Evolutionary conservation across 2,113 vertebrate genomes (phyloP).

Genomic region (Elgaria multicarinata): DNA sequence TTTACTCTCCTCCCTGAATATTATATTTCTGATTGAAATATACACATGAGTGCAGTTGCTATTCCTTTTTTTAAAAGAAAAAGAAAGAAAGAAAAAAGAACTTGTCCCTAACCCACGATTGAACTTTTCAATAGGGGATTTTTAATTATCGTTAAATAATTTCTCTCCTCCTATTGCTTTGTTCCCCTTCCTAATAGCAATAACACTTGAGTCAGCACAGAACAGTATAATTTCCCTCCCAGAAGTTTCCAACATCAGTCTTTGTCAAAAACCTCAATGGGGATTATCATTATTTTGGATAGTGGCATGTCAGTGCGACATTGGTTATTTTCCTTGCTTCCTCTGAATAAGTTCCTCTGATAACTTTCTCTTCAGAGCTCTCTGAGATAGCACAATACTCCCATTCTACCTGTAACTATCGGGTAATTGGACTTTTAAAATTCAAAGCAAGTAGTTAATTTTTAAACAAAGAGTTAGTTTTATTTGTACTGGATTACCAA

Average conservation of each 20-base stretch:
- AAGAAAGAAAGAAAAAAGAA: no score
- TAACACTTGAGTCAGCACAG: neutral
- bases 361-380: neutral
- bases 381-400: neutral
- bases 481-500: neutral
- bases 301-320: neutral
- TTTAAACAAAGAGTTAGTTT: neutral
- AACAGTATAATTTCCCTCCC: neutral
- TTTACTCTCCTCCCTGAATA: neutral
- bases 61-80: neutral
- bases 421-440: neutral
- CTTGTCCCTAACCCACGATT: neutral
- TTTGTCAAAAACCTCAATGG: conserved; percentile 19
- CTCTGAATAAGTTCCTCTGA: neutral
- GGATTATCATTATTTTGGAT: conserved; percentile 6
- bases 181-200: neutral
- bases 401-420: neutral
- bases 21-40: neutral
- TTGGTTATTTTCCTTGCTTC: conserved; percentile 16
- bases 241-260: conserved; percentile 9
- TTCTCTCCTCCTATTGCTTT: neutral
- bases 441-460: rapidly evolving
- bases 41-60: neutral
- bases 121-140: neutral
- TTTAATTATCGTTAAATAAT: conserved; percentile 4